phyloP scores from a whole-genome alignment of 2,113 vertebrate genomes.

The Kobus ellipsiprymnus region DNA sequence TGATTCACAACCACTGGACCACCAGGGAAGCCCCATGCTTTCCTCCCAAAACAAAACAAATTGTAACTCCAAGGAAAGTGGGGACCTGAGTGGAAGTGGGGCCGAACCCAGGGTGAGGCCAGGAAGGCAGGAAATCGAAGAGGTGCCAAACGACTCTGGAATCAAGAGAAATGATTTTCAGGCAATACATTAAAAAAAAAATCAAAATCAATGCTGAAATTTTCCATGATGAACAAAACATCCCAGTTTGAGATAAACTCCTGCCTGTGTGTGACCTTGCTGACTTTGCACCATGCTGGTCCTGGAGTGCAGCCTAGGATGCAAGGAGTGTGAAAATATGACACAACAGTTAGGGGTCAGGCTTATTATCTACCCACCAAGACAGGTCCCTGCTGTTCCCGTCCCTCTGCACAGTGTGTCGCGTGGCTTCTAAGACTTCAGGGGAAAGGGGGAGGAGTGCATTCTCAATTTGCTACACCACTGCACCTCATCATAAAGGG shows the following conservation, averaged over 20 bases:
- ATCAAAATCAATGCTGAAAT: neutral
- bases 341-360: neutral
- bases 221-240: neutral
- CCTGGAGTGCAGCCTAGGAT: neutral
- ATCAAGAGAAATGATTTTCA: neutral
- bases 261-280: neutral
- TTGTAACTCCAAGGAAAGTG: neutral
- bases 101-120: neutral
- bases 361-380: neutral
- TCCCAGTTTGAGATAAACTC: neutral
- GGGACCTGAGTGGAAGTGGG: neutral
- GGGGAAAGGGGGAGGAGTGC: fast-evolving
- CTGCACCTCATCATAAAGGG: neutral
- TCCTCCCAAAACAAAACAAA: neutral
- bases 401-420: fast-evolving
- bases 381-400: fast-evolving
- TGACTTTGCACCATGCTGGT: neutral
- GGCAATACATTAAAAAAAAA: neutral
- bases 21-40: neutral
- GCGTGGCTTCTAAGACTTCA: neutral
- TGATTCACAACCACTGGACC: neutral
- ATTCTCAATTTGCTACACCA: neutral
- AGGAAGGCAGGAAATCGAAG: neutral
- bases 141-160: neutral
- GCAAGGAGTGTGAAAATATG: neutral